Conservation (phyloP, 2,888 invertebrate genomes). For the Mythimna lalbum region DNA sequence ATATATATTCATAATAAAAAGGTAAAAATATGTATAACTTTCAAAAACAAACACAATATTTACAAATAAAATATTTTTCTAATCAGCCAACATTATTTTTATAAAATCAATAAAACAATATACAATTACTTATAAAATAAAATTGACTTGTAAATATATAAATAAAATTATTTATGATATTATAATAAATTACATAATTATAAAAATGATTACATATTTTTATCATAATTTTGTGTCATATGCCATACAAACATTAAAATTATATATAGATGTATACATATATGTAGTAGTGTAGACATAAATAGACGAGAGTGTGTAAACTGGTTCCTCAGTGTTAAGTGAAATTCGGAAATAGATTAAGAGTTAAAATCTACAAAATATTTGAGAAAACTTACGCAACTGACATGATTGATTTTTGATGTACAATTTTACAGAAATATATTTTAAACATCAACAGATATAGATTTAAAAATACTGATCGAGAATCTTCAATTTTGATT, state of each 20-base stretch:
- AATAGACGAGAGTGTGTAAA: constrained; percentile 69
- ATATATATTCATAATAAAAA: constrained; percentile 25
- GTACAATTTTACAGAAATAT: constrained; percentile 5
- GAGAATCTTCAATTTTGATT: neutral
- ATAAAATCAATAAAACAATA: constrained; percentile 23
- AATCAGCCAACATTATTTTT: neutral
- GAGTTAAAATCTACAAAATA: constrained; percentile 49
- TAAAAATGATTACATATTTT: neutral
- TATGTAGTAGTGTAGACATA: constrained; percentile 64
- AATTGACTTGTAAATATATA: constrained; percentile 17
- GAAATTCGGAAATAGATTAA: constrained; percentile 70
- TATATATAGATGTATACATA: constrained; percentile 67
- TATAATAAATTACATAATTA: constrained; percentile 9
- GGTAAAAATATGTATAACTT: constrained; percentile 25
- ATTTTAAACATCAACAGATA: neutral
- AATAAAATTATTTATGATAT: constrained; percentile 21
- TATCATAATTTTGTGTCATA: constrained; percentile 37
- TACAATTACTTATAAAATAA: neutral
- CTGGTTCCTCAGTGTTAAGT: constrained; percentile 70
- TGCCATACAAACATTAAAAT: constrained; percentile 69
- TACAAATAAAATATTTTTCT: constrained; percentile 17
- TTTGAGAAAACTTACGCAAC: constrained; percentile 53
- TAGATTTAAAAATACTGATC: neutral
- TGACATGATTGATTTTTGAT: constrained; percentile 11
- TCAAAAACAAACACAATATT: constrained; percentile 17